Percentiles rank a stretch among this genome's conserved stretches.
Evolutionary conservation across 1,140 invertebrate genomes (phyloP).

Genomic region (Drosophila asahinai): DNA sequence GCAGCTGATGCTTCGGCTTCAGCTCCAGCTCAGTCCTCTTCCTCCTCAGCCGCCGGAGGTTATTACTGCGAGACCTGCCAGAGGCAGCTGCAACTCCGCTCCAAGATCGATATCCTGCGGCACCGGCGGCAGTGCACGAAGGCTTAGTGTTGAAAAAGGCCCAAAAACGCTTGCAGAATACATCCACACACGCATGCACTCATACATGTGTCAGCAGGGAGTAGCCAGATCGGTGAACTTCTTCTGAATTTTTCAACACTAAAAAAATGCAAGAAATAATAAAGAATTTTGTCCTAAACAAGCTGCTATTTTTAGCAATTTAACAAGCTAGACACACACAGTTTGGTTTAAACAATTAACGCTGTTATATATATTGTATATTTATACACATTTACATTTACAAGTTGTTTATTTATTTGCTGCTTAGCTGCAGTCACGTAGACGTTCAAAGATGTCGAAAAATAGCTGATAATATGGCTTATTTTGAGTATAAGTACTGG

Average conservation of each 20-base stretch:
- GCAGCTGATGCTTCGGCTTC: neutral
- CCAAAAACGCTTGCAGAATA: too few species aligned
- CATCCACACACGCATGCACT: too few species aligned
- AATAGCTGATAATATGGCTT: neutral
- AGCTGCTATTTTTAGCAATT: too few species aligned
- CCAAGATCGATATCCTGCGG: slow-evolving; percentile 91
- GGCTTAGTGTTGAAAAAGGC: too few species aligned
- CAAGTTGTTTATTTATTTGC: neutral
- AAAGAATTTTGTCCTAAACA: too few species aligned
- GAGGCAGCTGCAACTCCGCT: slow-evolving; percentile 88
- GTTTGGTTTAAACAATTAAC: neutral
- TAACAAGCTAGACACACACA: neutral
- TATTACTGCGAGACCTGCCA: slow-evolving; percentile 91
- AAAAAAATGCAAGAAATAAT: neutral
- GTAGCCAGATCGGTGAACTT: too few species aligned
- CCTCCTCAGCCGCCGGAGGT: slow-evolving; percentile 27
- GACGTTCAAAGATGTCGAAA: neutral
- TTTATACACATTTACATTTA: slow-evolving; percentile 7
- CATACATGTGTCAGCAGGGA: too few species aligned
- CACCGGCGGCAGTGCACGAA: slow-evolving; percentile 88
- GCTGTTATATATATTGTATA: neutral
- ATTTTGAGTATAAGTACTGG: neutral
- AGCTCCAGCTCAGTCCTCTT: neutral
- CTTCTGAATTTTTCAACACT: too few species aligned
- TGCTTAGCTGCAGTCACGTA: neutral